These are phyloP conservation scores for Anolis apletophallus DNA, from an alignment of 2,797 vertebrate species.

Conservation along the genomic window DNA sequence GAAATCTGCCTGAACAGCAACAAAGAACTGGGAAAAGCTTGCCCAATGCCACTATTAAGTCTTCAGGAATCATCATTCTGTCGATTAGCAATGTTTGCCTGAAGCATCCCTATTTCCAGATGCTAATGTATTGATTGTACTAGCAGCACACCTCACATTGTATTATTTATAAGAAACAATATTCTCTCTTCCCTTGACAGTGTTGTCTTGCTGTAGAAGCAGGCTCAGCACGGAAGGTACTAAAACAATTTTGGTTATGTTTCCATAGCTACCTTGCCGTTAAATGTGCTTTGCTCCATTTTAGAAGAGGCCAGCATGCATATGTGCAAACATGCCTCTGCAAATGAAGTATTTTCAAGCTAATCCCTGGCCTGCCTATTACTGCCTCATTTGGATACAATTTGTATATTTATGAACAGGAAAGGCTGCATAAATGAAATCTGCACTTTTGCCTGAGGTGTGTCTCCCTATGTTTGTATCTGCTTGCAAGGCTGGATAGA, in stretches of 20 bases:
- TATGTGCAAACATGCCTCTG: slow-evolving; percentile 50
- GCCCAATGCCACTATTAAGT: slow-evolving; percentile 53
- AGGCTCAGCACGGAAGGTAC: slow-evolving; percentile 76
- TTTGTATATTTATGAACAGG: slow-evolving; percentile 67
- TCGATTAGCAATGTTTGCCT: slow-evolving; percentile 56
- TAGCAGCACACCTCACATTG: slow-evolving; percentile 73
- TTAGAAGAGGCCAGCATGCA: slow-evolving; percentile 77
- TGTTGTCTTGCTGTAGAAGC: slow-evolving; percentile 73
- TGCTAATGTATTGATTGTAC: slow-evolving; percentile 71
- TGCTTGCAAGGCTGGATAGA: not conserved
- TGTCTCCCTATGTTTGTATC: not conserved
- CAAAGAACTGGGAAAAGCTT: slow-evolving; percentile 53
- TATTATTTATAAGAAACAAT: slow-evolving; percentile 84
- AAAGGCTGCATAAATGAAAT: slow-evolving; percentile 63
- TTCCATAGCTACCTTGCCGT: slow-evolving; percentile 84
- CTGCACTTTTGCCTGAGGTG: slow-evolving; percentile 46
- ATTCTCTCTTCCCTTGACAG: slow-evolving; percentile 76
- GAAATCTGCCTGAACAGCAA: slow-evolving; percentile 12
- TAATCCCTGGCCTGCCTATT: slow-evolving; percentile 68
- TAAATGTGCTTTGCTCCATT: slow-evolving; percentile 80
- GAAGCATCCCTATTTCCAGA: slow-evolving; percentile 64
- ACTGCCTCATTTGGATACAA: slow-evolving; percentile 58
- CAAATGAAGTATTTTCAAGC: slow-evolving; percentile 61
- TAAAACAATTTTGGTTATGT: slow-evolving; percentile 81
- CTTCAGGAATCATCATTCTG: slow-evolving; percentile 67